phyloP scores from a whole-genome alignment of 2,888 invertebrate species.

The Drosophila lutescens region DNA sequence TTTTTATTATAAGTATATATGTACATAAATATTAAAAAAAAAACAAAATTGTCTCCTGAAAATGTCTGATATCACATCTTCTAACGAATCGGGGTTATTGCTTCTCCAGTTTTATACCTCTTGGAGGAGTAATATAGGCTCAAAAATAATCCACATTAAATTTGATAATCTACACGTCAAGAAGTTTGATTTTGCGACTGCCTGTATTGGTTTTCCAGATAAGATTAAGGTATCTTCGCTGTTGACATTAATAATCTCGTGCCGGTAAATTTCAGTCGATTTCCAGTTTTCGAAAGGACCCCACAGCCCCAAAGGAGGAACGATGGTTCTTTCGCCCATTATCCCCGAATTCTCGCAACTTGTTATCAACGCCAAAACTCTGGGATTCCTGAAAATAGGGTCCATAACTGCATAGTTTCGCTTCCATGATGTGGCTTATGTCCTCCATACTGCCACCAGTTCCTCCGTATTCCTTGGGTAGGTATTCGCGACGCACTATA shows the following conservation, averaged over 20 bases:
- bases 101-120: background rate
- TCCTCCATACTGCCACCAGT: conserved; percentile 85
- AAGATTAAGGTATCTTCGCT: conserved; percentile 3
- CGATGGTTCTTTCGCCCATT: conserved; percentile 60
- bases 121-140: background rate
- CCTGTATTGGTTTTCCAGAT: background rate
- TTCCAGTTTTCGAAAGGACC: conserved; percentile 82
- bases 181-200: background rate
- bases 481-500: conserved; percentile 86
- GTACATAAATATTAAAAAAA: background rate
- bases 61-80: background rate
- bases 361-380: conserved; percentile 79
- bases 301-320: conserved; percentile 81
- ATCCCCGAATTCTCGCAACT: conserved; percentile 69
- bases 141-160: background rate
- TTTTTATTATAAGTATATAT: background rate
- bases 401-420: conserved; percentile 70
- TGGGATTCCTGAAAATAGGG: conserved; percentile 79
- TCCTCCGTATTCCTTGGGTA: conserved; percentile 89
- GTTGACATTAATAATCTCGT: background rate
- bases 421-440: conserved; percentile 80
- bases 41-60: background rate
- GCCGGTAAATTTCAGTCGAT: conserved; percentile 75
- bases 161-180: too few relatives aligned
- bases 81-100: background rate